These are phyloP conservation scores for Dryobota labecula DNA, from an alignment of 2,888 invertebrate genomes.

Conservation along the genomic window DNA sequence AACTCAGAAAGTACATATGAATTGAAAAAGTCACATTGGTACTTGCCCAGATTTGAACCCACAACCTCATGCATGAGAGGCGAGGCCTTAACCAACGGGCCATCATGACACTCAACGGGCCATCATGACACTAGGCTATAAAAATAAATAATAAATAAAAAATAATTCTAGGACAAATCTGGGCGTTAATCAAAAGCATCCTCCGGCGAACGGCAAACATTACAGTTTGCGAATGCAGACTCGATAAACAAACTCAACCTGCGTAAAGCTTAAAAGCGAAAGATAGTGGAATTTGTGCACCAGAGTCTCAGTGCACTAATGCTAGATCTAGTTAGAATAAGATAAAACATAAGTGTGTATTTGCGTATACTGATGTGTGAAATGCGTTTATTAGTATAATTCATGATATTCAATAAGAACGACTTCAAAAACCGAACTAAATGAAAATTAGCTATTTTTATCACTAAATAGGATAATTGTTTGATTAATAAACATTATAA, in stretches of 20 bases:
- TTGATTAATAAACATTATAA: neutral
- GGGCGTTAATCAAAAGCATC: neutral
- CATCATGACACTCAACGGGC: no score
- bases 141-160: no score
- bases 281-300: neutral
- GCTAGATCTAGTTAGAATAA: constrained; percentile 16
- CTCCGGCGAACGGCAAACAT: neutral
- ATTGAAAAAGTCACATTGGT: no score
- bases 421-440: constrained; percentile 1
- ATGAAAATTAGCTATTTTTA: neutral
- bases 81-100: no score
- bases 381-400: constrained; percentile 16
- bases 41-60: no score
- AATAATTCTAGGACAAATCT: constrained; percentile 15
- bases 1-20: no score
- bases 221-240: constrained; percentile 17
- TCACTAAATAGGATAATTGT: neutral
- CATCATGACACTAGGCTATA: no score
- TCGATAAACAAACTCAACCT: neutral
- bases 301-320: neutral
- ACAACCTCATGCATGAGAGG: no score
- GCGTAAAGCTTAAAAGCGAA: neutral
- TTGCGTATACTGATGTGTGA: constrained; percentile 48
- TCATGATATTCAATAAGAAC: constrained; percentile 20
- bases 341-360: constrained; percentile 6